Evolutionary conservation across 2,888 invertebrate genomes (phyloP), one percentile per base, ranked within the genome.

Genomic region (Smittia sp.): DNA sequence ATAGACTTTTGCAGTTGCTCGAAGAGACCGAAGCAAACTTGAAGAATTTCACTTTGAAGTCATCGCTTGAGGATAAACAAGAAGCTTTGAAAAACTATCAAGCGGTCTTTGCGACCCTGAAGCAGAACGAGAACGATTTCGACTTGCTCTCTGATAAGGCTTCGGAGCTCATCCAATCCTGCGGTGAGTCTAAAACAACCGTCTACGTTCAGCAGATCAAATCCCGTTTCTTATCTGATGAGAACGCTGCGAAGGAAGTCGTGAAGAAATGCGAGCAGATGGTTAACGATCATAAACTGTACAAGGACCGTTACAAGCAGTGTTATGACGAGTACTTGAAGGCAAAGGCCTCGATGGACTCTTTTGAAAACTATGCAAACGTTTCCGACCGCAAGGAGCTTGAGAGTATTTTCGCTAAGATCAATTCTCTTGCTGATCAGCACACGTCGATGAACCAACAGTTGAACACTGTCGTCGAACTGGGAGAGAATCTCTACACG

Each of bases 211-310:
- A 96, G 79, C 95, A 95, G 81, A 90, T 95, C 75, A 91, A 92
- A 0, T 94, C 94, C 3, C 85, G 95, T 74, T 95, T 94, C 84
- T 94, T 95, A 80, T 91, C 94, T 0, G 90, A 95, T 66, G 93
- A 94, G 81, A 88, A 90, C 0, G 94, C 95, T 0, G 90, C 93
- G 1, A 93, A 92, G 83, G 95, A 96, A 82, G 88, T 96, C 32
- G 88, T 94, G 0, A 94, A 94, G 81, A 96, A 95, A 83, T 95
- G 94, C 78, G 94, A 95, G 78, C 93, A 94, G 83, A 90, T 94
- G 4, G 89, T 93, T 0, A 85, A 86, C 73, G 94, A 94, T 79
- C 94, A 96, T 77, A 87, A 88, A 75, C 84, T 86, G 0, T 95
- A 91, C 79, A 87, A 90, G 78, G 91, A 92, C 0, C 94, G 93